Evolutionary conservation across 1,140 invertebrate species (phyloP).

Genomic region (Hylyphantes graminicola): DNA sequence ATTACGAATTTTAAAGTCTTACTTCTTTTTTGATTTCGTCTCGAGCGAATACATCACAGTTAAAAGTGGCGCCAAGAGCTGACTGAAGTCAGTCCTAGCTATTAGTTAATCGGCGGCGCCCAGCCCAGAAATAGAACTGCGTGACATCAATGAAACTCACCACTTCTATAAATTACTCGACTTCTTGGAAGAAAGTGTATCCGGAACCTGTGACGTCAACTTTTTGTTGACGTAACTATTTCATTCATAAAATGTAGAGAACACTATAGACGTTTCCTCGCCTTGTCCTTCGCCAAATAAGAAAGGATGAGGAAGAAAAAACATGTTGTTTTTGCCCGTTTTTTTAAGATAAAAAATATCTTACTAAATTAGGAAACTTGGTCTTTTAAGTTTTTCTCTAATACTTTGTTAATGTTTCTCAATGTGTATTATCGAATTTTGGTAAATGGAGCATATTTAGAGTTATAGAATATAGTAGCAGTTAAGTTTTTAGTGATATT

Average conservation of each 20-base stretch:
- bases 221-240: constrained; percentile 15
- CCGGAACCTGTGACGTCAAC: constrained; percentile 10
- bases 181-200: constrained; percentile 8
- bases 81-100: constrained; percentile 21
- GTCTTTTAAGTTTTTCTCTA: no score
- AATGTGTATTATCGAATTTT: no score
- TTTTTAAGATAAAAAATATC: no score
- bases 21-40: neutral
- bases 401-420: no score
- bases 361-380: no score
- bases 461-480: no score
- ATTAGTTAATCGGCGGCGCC: constrained; percentile 26
- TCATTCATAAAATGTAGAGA: constrained; percentile 10
- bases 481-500: no score
- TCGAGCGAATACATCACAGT: neutral
- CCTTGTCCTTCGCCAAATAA: no score
- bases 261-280: no score
- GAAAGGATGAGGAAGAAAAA: no score
- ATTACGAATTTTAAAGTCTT: neutral
- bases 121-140: constrained; percentile 20
- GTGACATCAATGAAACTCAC: constrained; percentile 23
- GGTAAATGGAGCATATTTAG: no score
- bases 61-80: constrained; percentile 8
- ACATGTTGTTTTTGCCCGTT: no score
- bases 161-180: constrained; percentile 40